Evolutionary conservation across 2,888 invertebrate species (phyloP).

Genomic region (Callyntrura guangdongensis): DNA sequence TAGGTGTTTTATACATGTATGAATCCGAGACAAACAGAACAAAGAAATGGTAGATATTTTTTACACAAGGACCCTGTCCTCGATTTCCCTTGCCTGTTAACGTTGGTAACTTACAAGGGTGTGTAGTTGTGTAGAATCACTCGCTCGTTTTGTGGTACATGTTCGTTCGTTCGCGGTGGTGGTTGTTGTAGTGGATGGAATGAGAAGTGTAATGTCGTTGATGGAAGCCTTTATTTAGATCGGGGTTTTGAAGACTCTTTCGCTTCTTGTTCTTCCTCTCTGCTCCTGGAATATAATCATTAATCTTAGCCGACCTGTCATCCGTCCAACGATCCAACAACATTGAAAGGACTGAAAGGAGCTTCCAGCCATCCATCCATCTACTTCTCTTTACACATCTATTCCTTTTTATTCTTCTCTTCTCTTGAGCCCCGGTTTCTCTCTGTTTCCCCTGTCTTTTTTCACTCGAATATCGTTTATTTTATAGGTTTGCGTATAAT

Average conservation of each 20-base stretch:
- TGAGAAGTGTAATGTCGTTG: constrained; percentile 42
- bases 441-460: neutral
- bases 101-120: neutral
- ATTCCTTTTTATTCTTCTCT: constrained; percentile 51
- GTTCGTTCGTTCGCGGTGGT: neutral
- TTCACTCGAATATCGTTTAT: neutral
- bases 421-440: constrained; percentile 28
- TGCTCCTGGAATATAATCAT: constrained; percentile 80
- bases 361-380: constrained; percentile 72
- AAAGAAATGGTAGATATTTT: neutral
- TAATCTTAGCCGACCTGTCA: constrained; percentile 84
- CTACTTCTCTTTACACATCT: constrained; percentile 61
- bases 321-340: constrained; percentile 80
- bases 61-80: neutral
- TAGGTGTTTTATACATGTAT: neutral
- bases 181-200: neutral
- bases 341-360: constrained; percentile 73
- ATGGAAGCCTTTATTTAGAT: constrained; percentile 74
- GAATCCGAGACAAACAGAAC: too few species aligned
- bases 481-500: neutral
- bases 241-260: constrained; percentile 77
- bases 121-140: neutral
- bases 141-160: constrained; percentile 21
- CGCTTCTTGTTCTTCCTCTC: constrained; percentile 47
- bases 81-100: neutral